phyloP scores from a whole-genome alignment of 2,113 vertebrate genomes.

The Mixornis gularis region DNA sequence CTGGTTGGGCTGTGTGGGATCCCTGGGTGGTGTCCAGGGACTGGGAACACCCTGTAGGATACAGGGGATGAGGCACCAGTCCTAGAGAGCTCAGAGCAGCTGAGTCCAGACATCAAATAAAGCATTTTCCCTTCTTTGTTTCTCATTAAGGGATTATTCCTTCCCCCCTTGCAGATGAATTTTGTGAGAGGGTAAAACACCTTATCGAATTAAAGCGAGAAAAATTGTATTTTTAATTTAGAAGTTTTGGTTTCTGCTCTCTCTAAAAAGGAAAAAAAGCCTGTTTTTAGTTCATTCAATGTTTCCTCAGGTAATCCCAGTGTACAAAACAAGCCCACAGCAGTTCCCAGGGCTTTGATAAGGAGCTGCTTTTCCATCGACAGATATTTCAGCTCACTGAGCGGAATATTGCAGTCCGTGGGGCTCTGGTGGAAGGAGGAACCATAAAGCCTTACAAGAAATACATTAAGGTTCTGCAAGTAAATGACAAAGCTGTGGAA shows the following conservation, averaged over 20 bases:
- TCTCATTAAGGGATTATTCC: background rate
- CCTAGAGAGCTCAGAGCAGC: background rate
- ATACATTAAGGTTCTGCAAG: background rate
- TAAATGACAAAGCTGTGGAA: background rate
- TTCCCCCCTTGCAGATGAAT: background rate
- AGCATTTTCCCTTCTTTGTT: background rate
- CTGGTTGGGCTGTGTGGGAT: fast-evolving
- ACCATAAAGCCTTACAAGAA: background rate
- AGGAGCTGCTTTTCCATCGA: background rate
- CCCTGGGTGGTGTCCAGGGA: background rate
- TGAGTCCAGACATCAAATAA: background rate
- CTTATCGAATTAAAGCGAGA: background rate
- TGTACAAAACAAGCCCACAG: background rate
- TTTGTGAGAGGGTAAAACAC: background rate
- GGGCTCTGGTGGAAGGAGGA: background rate
- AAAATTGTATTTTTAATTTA: background rate
- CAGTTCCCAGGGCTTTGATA: background rate
- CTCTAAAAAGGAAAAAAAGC: background rate
- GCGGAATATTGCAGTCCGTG: background rate
- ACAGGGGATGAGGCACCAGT: background rate
- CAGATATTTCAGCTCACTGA: slow-evolving; percentile 32
- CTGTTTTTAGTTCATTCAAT: background rate
- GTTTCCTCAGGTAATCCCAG: slow-evolving; percentile 11
- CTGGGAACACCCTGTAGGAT: fast-evolving
- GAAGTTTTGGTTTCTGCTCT: background rate